Evolutionary conservation across 2,113 vertebrate genomes (phyloP).

Genomic region (Cyprinus carpio): DNA sequence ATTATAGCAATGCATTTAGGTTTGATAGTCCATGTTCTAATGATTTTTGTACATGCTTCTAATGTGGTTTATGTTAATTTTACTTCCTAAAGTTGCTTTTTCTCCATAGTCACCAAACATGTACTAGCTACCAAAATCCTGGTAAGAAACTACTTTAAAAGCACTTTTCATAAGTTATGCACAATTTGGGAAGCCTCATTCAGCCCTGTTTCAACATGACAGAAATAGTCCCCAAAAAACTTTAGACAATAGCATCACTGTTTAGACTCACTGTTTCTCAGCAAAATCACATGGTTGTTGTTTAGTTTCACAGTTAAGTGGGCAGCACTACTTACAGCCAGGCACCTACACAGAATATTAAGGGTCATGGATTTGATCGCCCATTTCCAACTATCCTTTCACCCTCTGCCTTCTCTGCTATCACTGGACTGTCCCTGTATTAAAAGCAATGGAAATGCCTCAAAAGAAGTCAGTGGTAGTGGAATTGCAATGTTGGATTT

Average conservation of each 20-base stretch:
- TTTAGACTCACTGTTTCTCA: no score
- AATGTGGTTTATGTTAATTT: not conserved
- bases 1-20: not conserved
- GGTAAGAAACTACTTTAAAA: no score
- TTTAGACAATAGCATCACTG: not conserved
- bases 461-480: not conserved
- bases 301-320: conserved; percentile 5
- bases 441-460: not conserved
- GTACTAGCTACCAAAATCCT: no score
- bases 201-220: not conserved
- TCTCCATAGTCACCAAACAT: not conserved
- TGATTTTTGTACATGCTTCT: not conserved
- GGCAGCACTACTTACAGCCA: not conserved
- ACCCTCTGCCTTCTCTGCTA: not conserved
- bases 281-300: not conserved
- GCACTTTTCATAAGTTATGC: no score
- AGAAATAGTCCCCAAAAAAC: not conserved
- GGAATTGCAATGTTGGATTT: not conserved
- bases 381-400: conserved; percentile 1
- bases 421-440: conserved; percentile 1
- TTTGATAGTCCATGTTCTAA: conserved; percentile 4
- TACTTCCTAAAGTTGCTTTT: not conserved
- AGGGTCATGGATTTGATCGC: not conserved
- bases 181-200: not conserved
- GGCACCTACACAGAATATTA: not conserved